phyloP scores from a whole-genome alignment of 2,113 vertebrate genomes.

The Buteo buteo region DNA sequence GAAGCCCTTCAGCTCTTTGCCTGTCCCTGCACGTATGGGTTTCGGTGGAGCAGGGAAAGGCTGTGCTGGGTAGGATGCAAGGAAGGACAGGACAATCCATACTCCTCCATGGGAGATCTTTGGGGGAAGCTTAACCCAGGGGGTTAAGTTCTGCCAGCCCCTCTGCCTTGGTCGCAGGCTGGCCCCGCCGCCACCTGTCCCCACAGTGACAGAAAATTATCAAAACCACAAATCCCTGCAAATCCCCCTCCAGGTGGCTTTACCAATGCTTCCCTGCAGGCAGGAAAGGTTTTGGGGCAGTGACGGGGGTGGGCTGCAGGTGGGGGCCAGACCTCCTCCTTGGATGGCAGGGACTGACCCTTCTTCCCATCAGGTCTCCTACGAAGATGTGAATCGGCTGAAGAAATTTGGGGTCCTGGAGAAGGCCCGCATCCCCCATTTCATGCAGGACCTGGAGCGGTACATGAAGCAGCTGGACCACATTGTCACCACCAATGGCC shows the following conservation, averaged over 20 bases:
- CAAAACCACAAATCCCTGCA: background rate
- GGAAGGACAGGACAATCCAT: background rate
- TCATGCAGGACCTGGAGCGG: conserved; percentile 88
- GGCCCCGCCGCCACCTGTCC: background rate
- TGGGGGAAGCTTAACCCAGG: background rate
- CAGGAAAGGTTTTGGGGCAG: background rate
- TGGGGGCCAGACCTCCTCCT: too few relatives aligned
- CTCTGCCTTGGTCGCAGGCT: background rate
- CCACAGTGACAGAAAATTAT: background rate
- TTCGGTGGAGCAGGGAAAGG: background rate
- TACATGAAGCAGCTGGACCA: conserved; percentile 90
- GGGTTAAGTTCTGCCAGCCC: background rate
- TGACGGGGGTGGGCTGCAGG: background rate
- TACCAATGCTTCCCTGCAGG: background rate
- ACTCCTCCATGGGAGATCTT: background rate
- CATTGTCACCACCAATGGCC: conserved; percentile 86
- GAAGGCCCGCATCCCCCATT: conserved; percentile 87
- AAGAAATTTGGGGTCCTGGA: conserved; percentile 77
- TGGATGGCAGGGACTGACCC: too few relatives aligned
- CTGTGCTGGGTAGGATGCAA: background rate
- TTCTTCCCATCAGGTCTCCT: conserved; percentile 82
- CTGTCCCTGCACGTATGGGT: rapidly evolving
- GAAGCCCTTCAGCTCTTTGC: background rate
- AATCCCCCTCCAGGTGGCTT: background rate
- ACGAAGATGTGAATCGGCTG: conserved; percentile 87